Percentiles rank a stretch among this genome's conserved stretches.
phyloP scores from a whole-genome alignment of 1,140 invertebrate species.

The Calosoma granatense region DNA sequence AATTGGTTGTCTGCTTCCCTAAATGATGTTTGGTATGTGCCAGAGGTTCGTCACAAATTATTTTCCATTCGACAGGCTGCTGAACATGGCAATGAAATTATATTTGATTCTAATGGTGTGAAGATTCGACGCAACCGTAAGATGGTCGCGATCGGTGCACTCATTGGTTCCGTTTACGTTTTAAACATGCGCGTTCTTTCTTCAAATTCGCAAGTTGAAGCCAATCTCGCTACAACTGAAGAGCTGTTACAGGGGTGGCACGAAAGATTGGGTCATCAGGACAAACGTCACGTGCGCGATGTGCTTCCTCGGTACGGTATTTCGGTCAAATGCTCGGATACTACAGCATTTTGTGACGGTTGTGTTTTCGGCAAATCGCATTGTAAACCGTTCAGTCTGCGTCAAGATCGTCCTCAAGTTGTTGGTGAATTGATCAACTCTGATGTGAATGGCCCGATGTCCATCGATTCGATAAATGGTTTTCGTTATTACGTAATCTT shows the following conservation, averaged over 20 bases:
- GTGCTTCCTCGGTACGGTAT: slow-evolving; percentile 14
- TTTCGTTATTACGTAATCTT: slow-evolving; percentile 26
- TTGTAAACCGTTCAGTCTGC: slow-evolving; percentile 4
- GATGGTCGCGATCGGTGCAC: not conserved
- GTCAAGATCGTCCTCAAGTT: not conserved
- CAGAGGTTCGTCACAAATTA: slow-evolving; percentile 13
- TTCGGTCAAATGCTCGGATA: slow-evolving; percentile 11
- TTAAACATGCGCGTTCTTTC: not conserved
- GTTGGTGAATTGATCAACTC: slow-evolving; percentile 17
- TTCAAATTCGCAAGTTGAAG: not conserved
- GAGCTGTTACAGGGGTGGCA: slow-evolving; percentile 13
- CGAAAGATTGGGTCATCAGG: slow-evolving; percentile 19
- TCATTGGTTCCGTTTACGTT: not conserved
- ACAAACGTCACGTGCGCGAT: slow-evolving; percentile 19
- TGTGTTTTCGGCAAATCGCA: slow-evolving; percentile 19
- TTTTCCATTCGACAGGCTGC: slow-evolving; percentile 2
- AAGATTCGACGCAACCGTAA: not conserved
- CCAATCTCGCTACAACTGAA: not conserved
- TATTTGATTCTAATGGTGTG: not conserved
- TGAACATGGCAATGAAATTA: not conserved
- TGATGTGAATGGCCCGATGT: slow-evolving; percentile 26
- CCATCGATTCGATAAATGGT: slow-evolving; percentile 19
- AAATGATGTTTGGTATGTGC: slow-evolving; percentile 16
- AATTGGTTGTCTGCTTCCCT: slow-evolving; percentile 13
- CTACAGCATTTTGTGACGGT: slow-evolving; percentile 18